Conservation (phyloP, 2,888 invertebrate genomes). For the Eurois occulta region DNA sequence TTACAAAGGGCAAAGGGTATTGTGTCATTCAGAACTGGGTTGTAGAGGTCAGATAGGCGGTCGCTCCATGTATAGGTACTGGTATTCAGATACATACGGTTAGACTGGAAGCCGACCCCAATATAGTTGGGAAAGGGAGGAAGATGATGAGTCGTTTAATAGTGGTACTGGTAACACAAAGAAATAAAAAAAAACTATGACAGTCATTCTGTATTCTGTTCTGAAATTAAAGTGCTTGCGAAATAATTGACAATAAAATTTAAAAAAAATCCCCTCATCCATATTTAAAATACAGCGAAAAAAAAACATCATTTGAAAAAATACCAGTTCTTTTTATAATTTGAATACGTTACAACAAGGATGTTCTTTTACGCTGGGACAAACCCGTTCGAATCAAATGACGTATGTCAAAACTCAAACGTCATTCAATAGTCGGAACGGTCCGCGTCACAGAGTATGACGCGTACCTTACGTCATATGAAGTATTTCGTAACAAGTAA, state of each 20-base stretch:
- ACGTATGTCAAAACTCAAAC: constrained; percentile 41
- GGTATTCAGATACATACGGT: no score
- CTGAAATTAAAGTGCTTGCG: background rate
- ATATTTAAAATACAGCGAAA: background rate
- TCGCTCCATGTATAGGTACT: no score
- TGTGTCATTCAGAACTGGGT: no score
- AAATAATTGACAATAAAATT: background rate
- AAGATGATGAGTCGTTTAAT: no score
- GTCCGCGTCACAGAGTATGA: constrained; percentile 39
- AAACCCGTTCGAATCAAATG: constrained; percentile 32
- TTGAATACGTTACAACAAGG: constrained; percentile 28
- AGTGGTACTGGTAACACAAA: background rate
- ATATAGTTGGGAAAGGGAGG: no score
- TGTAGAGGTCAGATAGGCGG: no score
- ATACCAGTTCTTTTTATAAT: constrained; percentile 11
- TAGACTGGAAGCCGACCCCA: no score
- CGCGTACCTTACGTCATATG: constrained; percentile 46
- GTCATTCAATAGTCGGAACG: constrained; percentile 44
- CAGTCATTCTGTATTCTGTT: background rate
- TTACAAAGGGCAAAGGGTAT: no score
- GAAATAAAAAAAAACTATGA: background rate
- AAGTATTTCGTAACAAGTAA: constrained; percentile 47
- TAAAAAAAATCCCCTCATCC: background rate
- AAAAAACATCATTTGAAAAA: background rate
- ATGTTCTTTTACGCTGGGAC: constrained; percentile 25